Evolutionary conservation across 2,113 vertebrate species (phyloP).

Genomic region (Rhizomys pruinosus): DNA sequence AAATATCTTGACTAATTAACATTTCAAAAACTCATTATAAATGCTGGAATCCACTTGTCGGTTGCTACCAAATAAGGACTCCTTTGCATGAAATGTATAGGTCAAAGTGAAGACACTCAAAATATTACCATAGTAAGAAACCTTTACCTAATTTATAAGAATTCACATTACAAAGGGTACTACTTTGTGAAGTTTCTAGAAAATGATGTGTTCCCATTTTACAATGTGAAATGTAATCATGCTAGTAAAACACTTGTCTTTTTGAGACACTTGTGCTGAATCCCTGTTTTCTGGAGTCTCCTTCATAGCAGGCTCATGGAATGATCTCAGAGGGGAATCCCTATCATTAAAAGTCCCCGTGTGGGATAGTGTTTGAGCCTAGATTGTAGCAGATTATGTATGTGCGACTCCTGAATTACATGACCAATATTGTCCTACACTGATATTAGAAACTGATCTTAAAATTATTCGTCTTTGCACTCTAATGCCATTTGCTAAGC

Average conservation of each 20-base stretch:
- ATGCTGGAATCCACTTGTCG: neutral
- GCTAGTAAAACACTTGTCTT: constrained; percentile 58
- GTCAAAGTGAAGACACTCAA: constrained; percentile 15
- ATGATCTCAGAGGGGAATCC: no score
- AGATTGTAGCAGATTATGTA: no score
- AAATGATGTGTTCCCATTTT: constrained; percentile 32
- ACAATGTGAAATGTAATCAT: constrained; percentile 9
- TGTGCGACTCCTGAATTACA: no score
- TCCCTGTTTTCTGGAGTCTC: neutral
- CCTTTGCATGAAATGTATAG: neutral
- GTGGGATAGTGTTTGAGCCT: no score
- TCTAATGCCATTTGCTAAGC: no score
- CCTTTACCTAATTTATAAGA: neutral
- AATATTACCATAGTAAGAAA: constrained; percentile 10
- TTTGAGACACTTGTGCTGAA: constrained; percentile 45
- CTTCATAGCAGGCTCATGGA: neutral
- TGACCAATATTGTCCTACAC: no score
- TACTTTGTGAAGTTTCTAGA: neutral
- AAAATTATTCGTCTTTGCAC: no score
- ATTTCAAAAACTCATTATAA: neutral
- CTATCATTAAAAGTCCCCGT: no score
- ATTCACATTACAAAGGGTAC: neutral
- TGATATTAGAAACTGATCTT: no score
- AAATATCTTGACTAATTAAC: neutral
- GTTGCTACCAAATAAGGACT: neutral